Conservation (phyloP, 2,797 vertebrate species). For the Danionella dracula region DNA sequence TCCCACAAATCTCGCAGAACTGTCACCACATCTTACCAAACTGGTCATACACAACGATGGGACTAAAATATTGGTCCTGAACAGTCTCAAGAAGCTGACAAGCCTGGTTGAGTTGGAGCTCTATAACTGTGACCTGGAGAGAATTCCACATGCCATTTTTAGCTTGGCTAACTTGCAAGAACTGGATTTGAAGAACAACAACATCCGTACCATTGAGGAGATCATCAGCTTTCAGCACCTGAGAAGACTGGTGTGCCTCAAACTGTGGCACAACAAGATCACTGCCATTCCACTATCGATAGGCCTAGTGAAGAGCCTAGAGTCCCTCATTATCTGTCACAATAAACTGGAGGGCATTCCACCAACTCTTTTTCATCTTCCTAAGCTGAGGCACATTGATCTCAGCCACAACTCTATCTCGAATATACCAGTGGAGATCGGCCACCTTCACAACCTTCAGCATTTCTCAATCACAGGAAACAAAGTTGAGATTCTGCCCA, state of each 20-base stretch:
- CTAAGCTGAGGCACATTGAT: constrained; percentile 89
- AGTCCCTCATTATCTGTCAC: constrained; percentile 89
- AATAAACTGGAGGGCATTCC: constrained; percentile 92
- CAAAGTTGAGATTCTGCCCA: constrained; percentile 87
- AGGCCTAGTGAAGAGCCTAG: constrained; percentile 86
- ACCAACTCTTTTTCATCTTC: constrained; percentile 82
- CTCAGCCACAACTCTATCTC: constrained; percentile 86
- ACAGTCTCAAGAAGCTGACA: constrained; percentile 97
- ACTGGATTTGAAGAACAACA: constrained; percentile 92
- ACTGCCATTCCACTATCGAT: constrained; percentile 89
- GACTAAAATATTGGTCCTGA: constrained; percentile 88
- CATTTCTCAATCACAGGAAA: constrained; percentile 89
- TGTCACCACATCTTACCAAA: constrained; percentile 87
- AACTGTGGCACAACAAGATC: constrained; percentile 98
- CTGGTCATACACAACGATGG: constrained; percentile 93
- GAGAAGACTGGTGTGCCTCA: constrained; percentile 91
- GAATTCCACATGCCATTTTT: constrained; percentile 94
- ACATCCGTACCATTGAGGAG: constrained; percentile 93
- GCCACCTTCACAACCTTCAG: constrained; percentile 87
- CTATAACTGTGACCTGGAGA: constrained; percentile 90
- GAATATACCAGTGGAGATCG: constrained; percentile 81
- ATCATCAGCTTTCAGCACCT: constrained; percentile 97
- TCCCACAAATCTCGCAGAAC: constrained; percentile 91
- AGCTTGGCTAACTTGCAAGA: constrained; percentile 94
- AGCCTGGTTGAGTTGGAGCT: constrained; percentile 88